Evolutionary conservation across 1,140 invertebrate species (phyloP).

Genomic region (Oryctes rhinoceros): DNA sequence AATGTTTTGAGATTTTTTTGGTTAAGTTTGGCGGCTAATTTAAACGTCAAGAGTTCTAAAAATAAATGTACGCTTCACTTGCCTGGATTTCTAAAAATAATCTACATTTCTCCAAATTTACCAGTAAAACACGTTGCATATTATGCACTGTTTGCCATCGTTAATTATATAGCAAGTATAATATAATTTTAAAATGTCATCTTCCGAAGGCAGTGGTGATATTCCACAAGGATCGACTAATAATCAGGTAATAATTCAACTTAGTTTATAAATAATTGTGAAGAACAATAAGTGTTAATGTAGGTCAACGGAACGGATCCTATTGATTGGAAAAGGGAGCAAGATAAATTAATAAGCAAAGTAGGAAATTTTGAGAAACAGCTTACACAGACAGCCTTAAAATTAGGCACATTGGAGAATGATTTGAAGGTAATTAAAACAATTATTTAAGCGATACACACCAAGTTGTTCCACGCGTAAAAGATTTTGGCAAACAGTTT

Average conservation of each 20-base stretch:
- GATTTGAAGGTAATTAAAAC: conserved; percentile 34
- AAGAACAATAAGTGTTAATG: background rate
- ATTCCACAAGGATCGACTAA: background rate
- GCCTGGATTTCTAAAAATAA: conserved; percentile 37
- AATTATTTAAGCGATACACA: background rate
- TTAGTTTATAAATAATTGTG: background rate
- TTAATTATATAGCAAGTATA: background rate
- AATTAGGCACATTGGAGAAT: conserved; percentile 18
- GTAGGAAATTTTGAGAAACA: conserved; percentile 21
- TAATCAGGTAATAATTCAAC: conserved; percentile 6
- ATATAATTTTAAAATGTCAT: conserved; percentile 33
- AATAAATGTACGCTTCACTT: conserved; percentile 21
- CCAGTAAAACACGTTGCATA: conserved; percentile 34
- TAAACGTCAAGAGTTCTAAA: conserved; percentile 39
- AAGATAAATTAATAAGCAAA: conserved; percentile 27
- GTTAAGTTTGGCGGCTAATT: conserved; percentile 39
- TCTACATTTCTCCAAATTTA: conserved; percentile 10
- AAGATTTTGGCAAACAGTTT: background rate
- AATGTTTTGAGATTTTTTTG: conserved; percentile 18
- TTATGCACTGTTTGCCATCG: conserved; percentile 10
- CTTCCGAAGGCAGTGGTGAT: conserved; percentile 26
- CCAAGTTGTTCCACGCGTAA: background rate
- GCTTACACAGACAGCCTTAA: conserved; percentile 19
- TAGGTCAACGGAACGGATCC: conserved; percentile 21
- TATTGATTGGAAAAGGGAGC: conserved; percentile 37